Conservation (phyloP, 1,140 invertebrate species). For the Brachionus manjavacas region DNA sequence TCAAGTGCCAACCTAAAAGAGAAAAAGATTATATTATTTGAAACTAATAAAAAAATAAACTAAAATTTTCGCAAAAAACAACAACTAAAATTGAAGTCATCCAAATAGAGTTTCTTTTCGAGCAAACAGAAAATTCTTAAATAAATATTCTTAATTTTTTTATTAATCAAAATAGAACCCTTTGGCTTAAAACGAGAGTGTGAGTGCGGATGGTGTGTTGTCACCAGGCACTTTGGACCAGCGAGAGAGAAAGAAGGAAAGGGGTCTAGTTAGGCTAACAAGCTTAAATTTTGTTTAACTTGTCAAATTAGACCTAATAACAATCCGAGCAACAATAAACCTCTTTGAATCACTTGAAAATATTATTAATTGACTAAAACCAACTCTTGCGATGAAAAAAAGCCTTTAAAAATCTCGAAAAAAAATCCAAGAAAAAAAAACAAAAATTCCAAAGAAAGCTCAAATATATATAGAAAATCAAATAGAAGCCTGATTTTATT, state of each 20-base stretch:
- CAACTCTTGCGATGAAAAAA: background rate
- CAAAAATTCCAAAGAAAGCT: background rate
- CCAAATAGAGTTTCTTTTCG: slow-evolving; percentile 3
- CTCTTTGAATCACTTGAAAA: slow-evolving; percentile 26
- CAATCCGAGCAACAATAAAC: background rate
- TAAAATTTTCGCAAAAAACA: background rate
- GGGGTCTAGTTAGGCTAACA: background rate
- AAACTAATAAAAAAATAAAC: background rate
- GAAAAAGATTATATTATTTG: slow-evolving; percentile 21
- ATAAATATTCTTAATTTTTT: slow-evolving; percentile 12
- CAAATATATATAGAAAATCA: background rate
- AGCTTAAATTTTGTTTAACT: slow-evolving; percentile 9
- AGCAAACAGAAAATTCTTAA: background rate
- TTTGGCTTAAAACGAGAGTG: background rate
- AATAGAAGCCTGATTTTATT: background rate
- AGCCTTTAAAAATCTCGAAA: background rate
- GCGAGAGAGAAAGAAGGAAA: background rate
- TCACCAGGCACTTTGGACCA: background rate
- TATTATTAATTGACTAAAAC: slow-evolving; percentile 28
- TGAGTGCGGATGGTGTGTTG: background rate
- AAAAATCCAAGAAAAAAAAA: background rate
- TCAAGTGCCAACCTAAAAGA: background rate
- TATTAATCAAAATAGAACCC: slow-evolving; percentile 35
- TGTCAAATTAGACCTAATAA: slow-evolving; percentile 27
- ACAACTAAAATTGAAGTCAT: slow-evolving; percentile 27